A percentile compares a stretch with the other conserved stretches of the same genome.
Conservation (phyloP, 2,888 invertebrate species). For the Scelioninae gen. 2 region DNA sequence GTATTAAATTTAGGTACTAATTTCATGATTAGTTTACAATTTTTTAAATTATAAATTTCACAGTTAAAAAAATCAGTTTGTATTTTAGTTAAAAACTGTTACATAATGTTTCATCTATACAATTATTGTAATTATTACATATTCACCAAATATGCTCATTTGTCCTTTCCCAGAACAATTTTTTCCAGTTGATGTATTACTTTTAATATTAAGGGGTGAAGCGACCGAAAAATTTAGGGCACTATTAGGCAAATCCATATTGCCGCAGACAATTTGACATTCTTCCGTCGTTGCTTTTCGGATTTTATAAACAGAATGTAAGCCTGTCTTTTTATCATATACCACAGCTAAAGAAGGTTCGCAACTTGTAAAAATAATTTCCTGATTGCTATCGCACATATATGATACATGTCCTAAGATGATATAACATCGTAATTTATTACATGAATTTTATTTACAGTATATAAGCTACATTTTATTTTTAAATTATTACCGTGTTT, state of each 20-base stretch:
- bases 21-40: too few species aligned
- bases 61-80: too few species aligned
- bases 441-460: too few species aligned
- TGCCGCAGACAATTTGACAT: slow-evolving; percentile 79
- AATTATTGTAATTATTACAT: slow-evolving; percentile 1
- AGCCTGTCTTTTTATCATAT: slow-evolving; percentile 85
- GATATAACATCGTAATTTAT: too few species aligned
- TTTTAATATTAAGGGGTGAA: slow-evolving; percentile 66
- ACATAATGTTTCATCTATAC: background rate
- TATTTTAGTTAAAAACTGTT: too few species aligned
- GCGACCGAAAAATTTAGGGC: slow-evolving; percentile 67
- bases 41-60: too few species aligned
- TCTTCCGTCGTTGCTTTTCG: slow-evolving; percentile 87
- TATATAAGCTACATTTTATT: too few species aligned
- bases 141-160: slow-evolving; percentile 70
- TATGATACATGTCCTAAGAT: slow-evolving; percentile 73
- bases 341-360: slow-evolving; percentile 88
- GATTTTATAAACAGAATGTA: slow-evolving; percentile 89
- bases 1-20: too few species aligned
- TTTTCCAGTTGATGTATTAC: slow-evolving; percentile 66
- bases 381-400: slow-evolving; percentile 77
- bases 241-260: slow-evolving; percentile 72
- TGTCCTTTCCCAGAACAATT: slow-evolving; percentile 67
- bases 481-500: slow-evolving; percentile 77
- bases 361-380: slow-evolving; percentile 86